These are phyloP conservation scores for Cryptoleucopteryx plumbea DNA, from an alignment of 2,113 vertebrate species.

Conservation along the genomic window DNA sequence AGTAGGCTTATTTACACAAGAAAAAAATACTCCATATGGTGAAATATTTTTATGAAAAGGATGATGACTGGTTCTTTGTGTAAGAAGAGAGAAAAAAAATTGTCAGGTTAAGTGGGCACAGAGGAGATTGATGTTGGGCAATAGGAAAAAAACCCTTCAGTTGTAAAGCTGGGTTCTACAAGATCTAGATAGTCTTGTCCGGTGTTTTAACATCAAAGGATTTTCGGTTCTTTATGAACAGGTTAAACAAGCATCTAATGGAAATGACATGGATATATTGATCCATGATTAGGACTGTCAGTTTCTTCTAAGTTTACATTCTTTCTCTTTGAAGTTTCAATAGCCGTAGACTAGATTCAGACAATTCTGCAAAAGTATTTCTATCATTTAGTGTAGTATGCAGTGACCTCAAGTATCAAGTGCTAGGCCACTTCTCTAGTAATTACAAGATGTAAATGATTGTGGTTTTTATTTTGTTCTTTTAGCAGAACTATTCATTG, in stretches of 20 bases:
- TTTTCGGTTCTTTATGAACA: neutral
- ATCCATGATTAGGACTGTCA: neutral
- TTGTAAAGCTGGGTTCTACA: neutral
- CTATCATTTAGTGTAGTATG: neutral
- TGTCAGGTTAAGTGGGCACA: neutral
- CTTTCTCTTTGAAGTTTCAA: neutral
- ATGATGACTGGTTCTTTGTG: neutral
- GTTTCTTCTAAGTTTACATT: neutral
- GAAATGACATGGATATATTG: neutral
- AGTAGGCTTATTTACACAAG: neutral
- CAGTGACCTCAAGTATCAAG: neutral
- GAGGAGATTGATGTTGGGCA: neutral
- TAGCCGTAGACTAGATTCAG: neutral
- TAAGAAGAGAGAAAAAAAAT: neutral
- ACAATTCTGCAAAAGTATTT: neutral
- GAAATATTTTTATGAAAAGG: neutral
- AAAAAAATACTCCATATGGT: neutral
- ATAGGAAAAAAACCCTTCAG: neutral
- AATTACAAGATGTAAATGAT: conserved; percentile 54
- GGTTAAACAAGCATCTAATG: neutral
- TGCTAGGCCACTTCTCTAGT: conserved; percentile 25
- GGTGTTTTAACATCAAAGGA: neutral
- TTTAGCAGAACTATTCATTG: conserved; percentile 87
- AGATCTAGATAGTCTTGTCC: neutral
- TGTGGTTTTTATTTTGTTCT: conserved; percentile 52